phyloP scores from a whole-genome alignment of 2,113 vertebrate species.

The Bucco capensis region DNA sequence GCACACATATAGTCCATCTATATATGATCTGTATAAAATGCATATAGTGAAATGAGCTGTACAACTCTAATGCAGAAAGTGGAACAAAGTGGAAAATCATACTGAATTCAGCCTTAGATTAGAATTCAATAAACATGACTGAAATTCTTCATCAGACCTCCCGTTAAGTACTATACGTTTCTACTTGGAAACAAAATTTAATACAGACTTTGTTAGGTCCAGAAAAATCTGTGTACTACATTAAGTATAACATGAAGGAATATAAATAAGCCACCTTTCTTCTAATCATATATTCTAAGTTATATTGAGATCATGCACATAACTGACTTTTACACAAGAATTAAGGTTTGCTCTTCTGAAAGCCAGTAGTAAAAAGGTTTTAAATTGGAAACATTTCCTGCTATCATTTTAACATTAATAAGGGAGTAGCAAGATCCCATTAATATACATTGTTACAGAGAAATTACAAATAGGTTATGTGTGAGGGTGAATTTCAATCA shows the following conservation, averaged over 20 bases:
- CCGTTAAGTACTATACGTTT: not conserved
- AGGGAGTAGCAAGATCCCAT: constrained; percentile 18
- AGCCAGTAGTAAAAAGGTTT: not conserved
- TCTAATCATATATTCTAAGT: not conserved
- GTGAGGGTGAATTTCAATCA: constrained; percentile 64
- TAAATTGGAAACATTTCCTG: not conserved
- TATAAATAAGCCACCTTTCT: not conserved
- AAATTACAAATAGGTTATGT: constrained; percentile 1
- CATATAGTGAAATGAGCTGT: not conserved
- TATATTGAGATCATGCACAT: not conserved
- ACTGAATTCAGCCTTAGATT: not conserved
- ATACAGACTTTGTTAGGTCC: not conserved
- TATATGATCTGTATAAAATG: not conserved
- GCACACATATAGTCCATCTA: not conserved
- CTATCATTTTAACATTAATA: not conserved
- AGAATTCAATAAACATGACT: not conserved
- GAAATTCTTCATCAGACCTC: not conserved
- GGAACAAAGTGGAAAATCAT: not conserved
- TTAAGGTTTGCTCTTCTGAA: not conserved
- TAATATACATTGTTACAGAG: constrained; percentile 12
- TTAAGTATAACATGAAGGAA: not conserved
- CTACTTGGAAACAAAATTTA: not conserved
- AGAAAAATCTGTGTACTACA: not conserved
- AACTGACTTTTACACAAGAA: not conserved
- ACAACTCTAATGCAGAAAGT: not conserved